Evolutionary conservation across 2,888 invertebrate species (phyloP).

Genomic region (Diaperis boleti): DNA sequence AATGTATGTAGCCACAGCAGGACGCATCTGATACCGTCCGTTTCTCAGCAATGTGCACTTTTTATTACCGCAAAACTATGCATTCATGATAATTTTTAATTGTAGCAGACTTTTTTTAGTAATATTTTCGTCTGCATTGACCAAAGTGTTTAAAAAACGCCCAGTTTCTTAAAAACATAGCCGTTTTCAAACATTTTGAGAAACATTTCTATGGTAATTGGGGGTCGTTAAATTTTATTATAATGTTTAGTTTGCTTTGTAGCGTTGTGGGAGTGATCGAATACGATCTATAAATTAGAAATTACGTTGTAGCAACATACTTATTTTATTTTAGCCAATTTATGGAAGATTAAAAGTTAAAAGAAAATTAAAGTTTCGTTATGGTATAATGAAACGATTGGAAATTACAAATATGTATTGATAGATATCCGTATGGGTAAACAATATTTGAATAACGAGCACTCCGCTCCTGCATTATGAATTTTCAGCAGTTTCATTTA

Average conservation of each 20-base stretch:
- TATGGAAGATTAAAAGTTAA: conserved; percentile 9
- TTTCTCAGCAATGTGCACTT: conserved; percentile 21
- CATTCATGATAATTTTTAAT: conserved; percentile 28
- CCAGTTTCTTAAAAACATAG: conserved; percentile 11
- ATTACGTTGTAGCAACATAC: conserved; percentile 27
- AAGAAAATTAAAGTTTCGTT: conserved; percentile 14
- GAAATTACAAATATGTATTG: conserved; percentile 21
- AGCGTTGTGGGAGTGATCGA: conserved; percentile 35
- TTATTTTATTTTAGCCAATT: conserved; percentile 25
- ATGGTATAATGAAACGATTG: conserved; percentile 21
- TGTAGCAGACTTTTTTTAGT: background rate
- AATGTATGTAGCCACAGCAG: conserved; percentile 37
- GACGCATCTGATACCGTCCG: conserved; percentile 35
- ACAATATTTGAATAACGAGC: conserved; percentile 2
- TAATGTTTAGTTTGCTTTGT: conserved; percentile 35
- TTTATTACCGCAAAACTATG: conserved; percentile 17
- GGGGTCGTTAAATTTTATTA: conserved; percentile 36
- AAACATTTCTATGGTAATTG: conserved; percentile 37
- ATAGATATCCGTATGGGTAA: conserved; percentile 1
- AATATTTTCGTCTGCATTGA: conserved; percentile 1
- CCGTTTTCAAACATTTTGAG: conserved; percentile 8
- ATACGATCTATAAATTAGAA: conserved; percentile 40
- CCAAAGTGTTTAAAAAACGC: background rate
- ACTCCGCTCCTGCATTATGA: background rate
- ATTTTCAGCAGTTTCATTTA: background rate